These are phyloP conservation scores for Eurytoma adleriae DNA, from an alignment of 2,888 invertebrate genomes.

Conservation along the genomic window DNA sequence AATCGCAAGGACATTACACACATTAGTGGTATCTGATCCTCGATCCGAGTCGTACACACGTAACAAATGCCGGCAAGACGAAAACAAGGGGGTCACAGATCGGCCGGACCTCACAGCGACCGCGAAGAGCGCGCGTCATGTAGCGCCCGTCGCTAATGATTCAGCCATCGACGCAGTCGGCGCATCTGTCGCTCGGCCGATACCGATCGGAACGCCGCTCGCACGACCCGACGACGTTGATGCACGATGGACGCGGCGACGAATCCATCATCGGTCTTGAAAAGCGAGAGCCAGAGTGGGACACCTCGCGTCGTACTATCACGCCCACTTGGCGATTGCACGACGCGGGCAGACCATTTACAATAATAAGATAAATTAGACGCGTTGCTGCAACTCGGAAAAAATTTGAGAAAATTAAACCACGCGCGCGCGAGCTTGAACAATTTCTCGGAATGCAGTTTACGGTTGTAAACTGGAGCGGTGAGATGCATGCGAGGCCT, in stretches of 20 bases:
- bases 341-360: constrained; percentile 9
- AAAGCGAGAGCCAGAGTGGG: not conserved
- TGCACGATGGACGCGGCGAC: constrained; percentile 30
- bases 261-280: constrained; percentile 26
- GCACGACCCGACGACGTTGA: constrained; percentile 31
- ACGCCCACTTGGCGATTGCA: constrained; percentile 26
- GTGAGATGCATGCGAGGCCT: no score
- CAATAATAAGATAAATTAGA: not conserved
- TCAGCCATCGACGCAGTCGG: constrained; percentile 35
- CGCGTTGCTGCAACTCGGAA: not conserved
- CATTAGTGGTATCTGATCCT: not conserved
- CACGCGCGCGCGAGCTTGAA: not conserved
- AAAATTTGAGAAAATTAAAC: not conserved
- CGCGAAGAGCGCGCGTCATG: constrained; percentile 5
- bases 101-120: constrained; percentile 2
- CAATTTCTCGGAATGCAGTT: not conserved
- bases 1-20: no score
- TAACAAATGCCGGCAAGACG: not conserved
- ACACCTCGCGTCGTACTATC: not conserved
- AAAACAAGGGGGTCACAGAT: not conserved
- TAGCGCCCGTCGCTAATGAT: constrained; percentile 43
- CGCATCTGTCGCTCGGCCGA: constrained; percentile 32
- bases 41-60: not conserved
- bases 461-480: not conserved
- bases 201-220: constrained; percentile 18